Conservation (phyloP, 2,888 invertebrate genomes). For the Aricia artaxerxes region DNA sequence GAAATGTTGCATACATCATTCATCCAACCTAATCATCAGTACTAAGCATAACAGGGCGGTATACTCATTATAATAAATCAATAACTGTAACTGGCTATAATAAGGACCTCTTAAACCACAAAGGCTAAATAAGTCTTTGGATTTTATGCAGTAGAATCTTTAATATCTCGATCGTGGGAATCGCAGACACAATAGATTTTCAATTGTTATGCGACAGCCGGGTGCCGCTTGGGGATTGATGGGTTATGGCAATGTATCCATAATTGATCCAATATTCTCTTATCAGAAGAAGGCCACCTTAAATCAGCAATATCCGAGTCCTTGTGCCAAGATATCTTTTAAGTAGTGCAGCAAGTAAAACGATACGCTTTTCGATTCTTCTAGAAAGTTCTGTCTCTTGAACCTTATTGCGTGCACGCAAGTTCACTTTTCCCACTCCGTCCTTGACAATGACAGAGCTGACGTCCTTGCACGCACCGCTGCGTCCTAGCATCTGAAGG, state of each 20-base stretch:
- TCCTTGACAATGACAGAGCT: constrained; percentile 56
- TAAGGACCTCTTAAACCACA: not conserved
- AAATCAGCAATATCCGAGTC: no score
- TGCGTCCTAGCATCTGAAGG: constrained; percentile 65
- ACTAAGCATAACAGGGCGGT: not conserved
- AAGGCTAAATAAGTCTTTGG: not conserved
- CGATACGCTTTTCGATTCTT: not conserved
- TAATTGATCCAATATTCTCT: no score
- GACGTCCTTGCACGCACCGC: constrained; percentile 75
- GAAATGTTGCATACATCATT: constrained; percentile 10
- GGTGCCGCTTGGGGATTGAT: no score
- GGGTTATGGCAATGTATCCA: no score
- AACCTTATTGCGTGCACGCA: constrained; percentile 13
- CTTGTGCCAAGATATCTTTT: not conserved
- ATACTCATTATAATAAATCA: not conserved
- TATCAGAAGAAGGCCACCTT: no score
- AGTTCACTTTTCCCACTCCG: constrained; percentile 37
- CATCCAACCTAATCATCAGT: not conserved
- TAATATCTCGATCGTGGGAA: no score
- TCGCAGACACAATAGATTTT: no score
- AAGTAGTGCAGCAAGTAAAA: not conserved
- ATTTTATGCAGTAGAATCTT: not conserved
- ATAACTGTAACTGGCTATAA: not conserved
- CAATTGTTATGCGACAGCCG: no score
- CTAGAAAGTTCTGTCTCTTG: not conserved